Conservation (phyloP, 2,888 invertebrate genomes). For the Nasonia oneida region DNA sequence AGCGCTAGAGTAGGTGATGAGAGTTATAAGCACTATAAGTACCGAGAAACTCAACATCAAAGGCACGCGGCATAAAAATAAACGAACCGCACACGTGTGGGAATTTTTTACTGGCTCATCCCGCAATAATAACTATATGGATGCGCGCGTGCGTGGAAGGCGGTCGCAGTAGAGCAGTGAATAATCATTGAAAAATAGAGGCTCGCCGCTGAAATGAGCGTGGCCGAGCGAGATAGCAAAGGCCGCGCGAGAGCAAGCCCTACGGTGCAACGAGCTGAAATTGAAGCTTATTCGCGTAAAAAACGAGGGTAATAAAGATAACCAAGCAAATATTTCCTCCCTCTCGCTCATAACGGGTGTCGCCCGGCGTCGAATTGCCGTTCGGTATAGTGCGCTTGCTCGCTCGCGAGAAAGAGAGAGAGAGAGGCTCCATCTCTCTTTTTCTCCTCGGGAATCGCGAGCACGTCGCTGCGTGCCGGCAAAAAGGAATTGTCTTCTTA, state of each 20-base stretch:
- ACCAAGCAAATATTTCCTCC: slow-evolving; percentile 47
- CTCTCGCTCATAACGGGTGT: slow-evolving; percentile 16
- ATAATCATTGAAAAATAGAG: slow-evolving; percentile 40
- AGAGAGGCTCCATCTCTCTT: slow-evolving; percentile 15
- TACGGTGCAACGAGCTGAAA: slow-evolving; percentile 23
- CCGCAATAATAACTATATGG: slow-evolving; percentile 1
- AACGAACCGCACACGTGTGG: too few species aligned
- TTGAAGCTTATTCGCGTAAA: slow-evolving; percentile 51
- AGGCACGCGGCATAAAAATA: too few species aligned
- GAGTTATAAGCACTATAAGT: not conserved
- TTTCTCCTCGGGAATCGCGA: slow-evolving; percentile 22
- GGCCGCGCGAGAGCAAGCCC: not conserved
- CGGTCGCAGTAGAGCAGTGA: not conserved
- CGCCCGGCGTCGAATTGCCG: slow-evolving; percentile 14
- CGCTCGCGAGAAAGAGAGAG: too few species aligned
- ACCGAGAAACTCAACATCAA: too few species aligned
- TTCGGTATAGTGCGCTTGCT: slow-evolving; percentile 6
- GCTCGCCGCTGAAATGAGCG: slow-evolving; percentile 13
- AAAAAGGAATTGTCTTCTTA: slow-evolving; percentile 49
- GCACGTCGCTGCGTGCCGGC: not conserved
- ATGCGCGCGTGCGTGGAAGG: not conserved
- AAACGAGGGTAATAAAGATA: slow-evolving; percentile 53
- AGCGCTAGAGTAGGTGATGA: not conserved
- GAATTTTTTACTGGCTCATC: too few species aligned
- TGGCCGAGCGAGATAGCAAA: not conserved